Evolutionary conservation across 2,797 vertebrate genomes (phyloP).

Genomic region (Spinus olivaceus): DNA sequence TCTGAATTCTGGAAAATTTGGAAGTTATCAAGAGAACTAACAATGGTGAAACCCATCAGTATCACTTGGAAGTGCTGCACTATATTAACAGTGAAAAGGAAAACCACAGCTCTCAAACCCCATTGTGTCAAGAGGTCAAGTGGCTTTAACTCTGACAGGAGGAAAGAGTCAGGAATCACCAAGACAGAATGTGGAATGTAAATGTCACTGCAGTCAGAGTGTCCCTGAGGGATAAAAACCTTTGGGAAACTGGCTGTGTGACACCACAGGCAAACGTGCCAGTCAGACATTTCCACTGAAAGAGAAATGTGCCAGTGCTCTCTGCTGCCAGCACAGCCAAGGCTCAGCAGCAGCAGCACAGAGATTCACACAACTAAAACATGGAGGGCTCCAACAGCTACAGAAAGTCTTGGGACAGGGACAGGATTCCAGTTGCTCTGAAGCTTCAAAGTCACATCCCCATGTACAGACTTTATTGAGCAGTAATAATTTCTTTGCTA

Average conservation of each 20-base stretch:
- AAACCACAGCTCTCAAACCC: background rate
- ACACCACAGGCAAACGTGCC: background rate
- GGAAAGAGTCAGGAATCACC: background rate
- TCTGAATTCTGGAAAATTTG: background rate
- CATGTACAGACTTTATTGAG: accelerated
- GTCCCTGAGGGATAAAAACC: background rate
- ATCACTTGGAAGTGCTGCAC: background rate
- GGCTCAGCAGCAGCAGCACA: background rate
- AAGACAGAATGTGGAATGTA: background rate
- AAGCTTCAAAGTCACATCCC: background rate
- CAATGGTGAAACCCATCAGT: background rate
- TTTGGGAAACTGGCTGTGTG: background rate
- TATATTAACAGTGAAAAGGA: background rate
- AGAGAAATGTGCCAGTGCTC: background rate
- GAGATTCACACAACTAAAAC: background rate
- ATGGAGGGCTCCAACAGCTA: accelerated
- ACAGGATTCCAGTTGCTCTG: background rate
- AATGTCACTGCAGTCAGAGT: background rate
- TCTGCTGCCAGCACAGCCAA: background rate
- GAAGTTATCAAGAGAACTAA: background rate
- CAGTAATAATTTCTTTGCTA: background rate
- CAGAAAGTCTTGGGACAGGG: background rate
- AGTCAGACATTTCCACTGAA: background rate
- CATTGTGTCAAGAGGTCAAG: background rate
- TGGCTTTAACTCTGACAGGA: background rate